A percentile compares a stretch with the other conserved stretches of the same genome.
These are phyloP conservation scores for Napeogenes inachia DNA, from an alignment of 2,888 invertebrate species.

Conservation along the genomic window DNA sequence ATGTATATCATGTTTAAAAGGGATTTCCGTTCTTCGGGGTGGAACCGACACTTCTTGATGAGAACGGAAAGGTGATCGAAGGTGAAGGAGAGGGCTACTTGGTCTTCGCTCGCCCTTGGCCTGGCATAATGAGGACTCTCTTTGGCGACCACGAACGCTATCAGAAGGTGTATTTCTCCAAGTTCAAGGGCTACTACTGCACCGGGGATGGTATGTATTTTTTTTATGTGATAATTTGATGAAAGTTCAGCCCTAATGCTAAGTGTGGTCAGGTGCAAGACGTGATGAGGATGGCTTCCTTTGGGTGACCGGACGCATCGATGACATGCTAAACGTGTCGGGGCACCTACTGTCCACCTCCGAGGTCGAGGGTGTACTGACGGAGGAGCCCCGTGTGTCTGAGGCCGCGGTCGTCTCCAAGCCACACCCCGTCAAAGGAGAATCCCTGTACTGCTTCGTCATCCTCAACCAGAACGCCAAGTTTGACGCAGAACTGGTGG, in stretches of 20 bases:
- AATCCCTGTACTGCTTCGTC: conserved; percentile 97
- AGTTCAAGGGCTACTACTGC: conserved; percentile 97
- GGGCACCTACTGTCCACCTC: conserved; percentile 99
- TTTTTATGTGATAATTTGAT: conserved; percentile 1
- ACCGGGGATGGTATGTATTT: conserved; percentile 92
- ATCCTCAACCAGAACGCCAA: conserved; percentile 87
- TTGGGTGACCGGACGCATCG: conserved; percentile 97
- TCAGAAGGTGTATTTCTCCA: conserved; percentile 94
- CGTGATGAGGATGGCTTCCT: conserved; percentile 96
- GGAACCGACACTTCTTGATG: conserved; percentile 90
- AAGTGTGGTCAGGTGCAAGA: conserved; percentile 82
- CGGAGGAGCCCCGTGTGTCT: conserved; percentile 86
- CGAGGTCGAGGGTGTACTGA: conserved; percentile 90
- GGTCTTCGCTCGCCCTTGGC: conserved; percentile 97
- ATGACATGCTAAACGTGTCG: conserved; percentile 99
- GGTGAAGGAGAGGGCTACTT: conserved; percentile 96
- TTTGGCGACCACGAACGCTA: conserved; percentile 94
- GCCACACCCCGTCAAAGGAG: conserved; percentile 96
- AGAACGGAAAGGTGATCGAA: conserved; percentile 89
- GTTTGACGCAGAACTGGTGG: conserved; percentile 83
- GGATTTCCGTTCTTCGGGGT: conserved; percentile 99
- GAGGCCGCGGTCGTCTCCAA: conserved; percentile 98
- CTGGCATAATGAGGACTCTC: conserved; percentile 97
- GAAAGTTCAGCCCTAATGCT: neutral
- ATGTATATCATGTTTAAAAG: conserved; percentile 60